Conservation (phyloP, 2,888 invertebrate species). For the Melinopterus prodromus region DNA sequence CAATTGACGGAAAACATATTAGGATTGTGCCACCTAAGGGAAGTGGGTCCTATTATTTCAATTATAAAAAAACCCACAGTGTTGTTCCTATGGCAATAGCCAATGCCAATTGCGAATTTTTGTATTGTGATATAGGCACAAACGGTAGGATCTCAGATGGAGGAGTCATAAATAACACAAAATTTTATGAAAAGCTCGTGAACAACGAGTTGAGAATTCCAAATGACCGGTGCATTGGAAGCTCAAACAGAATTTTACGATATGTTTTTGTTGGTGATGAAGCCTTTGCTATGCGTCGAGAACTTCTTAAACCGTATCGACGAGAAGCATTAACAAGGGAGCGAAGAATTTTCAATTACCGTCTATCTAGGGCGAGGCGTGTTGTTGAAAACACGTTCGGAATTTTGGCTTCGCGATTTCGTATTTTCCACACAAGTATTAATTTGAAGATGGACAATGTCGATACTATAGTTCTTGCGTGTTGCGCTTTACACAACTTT, state of each 20-base stretch:
- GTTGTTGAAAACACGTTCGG: constrained; percentile 34
- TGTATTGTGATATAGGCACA: constrained; percentile 41
- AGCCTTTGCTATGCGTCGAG: constrained; percentile 36
- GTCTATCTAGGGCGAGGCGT: constrained; percentile 38
- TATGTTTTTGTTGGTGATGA: constrained; percentile 41
- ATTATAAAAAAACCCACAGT: constrained; percentile 43
- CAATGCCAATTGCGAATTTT: constrained; percentile 42
- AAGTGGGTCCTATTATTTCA: constrained; percentile 42
- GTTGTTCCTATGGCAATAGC: constrained; percentile 42
- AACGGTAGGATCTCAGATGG: constrained; percentile 43
- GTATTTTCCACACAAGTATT: constrained; percentile 21
- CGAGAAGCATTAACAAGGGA: constrained; percentile 35
- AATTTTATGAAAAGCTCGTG: constrained; percentile 37
- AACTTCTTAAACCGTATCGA: constrained; percentile 34
- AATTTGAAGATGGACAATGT: constrained; percentile 32
- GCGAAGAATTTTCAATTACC: constrained; percentile 39
- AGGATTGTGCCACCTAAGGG: constrained; percentile 40
- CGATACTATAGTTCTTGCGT: constrained; percentile 39
- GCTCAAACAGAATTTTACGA: constrained; percentile 36
- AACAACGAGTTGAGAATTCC: constrained; percentile 38
- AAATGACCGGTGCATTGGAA: constrained; percentile 35
- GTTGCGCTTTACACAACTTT: constrained; percentile 41
- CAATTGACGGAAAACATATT: constrained; percentile 45
- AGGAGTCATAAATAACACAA: constrained; percentile 40
- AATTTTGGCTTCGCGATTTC: constrained; percentile 24